phyloP scores from a whole-genome alignment of 2,797 vertebrate species.

The Spinus pinus region DNA sequence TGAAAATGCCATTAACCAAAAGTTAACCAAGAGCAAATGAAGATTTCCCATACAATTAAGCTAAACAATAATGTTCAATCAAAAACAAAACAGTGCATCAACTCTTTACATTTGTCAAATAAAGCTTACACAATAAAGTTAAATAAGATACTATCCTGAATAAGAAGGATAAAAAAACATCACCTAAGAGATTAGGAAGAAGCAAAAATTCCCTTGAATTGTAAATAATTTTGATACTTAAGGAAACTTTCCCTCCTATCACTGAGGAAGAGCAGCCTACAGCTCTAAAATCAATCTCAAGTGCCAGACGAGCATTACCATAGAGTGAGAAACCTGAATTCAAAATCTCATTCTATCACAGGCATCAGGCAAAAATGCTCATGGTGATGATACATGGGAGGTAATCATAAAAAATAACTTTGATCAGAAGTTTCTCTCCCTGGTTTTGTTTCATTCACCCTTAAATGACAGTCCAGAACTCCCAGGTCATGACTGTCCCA shows the following conservation, averaged over 20 bases:
- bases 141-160: background rate
- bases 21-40: background rate
- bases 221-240: background rate
- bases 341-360: background rate
- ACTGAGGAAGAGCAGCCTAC: background rate
- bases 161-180: background rate
- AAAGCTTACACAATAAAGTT: background rate
- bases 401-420: background rate
- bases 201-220: background rate
- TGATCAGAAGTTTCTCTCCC: background rate
- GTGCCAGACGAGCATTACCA: fast-evolving
- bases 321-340: background rate
- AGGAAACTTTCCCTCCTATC: background rate
- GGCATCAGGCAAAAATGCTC: background rate
- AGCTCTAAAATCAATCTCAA: background rate
- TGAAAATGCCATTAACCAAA: background rate
- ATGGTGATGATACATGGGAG: background rate
- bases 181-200: background rate
- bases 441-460: background rate
- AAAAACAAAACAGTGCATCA: background rate
- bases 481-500: background rate
- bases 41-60: background rate
- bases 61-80: background rate
- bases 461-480: background rate
- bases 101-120: background rate